Evolutionary conservation across 1,140 invertebrate genomes (phyloP), one percentile per base, ranked within the genome.

Genomic region (Drosophila pseudoananassae): DNA sequence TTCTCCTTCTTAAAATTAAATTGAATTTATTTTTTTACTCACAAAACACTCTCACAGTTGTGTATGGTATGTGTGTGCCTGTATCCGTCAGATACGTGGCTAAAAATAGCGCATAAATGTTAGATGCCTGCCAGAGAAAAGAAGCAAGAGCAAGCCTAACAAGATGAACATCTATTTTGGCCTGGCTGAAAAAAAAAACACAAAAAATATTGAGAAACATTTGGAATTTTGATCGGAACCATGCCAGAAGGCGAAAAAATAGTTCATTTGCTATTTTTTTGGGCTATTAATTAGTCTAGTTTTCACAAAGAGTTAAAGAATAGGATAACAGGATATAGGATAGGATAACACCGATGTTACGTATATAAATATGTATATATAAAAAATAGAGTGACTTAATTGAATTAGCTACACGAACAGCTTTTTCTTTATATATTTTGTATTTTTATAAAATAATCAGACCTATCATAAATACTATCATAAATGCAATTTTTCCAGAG

Each of bases 81-180:
- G 76, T 85, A 85, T 85, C 74, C 78, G 70, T 70, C 82, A 69
- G 69, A 80, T 74, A 76, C 66, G 52, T 14, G 15, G 5, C 83
- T 83, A 87, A 78, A 88, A 72, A 88, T 87, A 87, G 80, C 47
- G 10, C 78, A 73, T 72, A 76, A 81, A 79, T 81, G 57, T 69
- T 69, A 59, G 71, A 80, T 65, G 77, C 49, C 59, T 31, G 71
- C 71, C 60, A 65, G 66, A 56, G 40, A 52, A 33, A 58, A 60
- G 46, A 63, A 66, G 40, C 49, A 69, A 69, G 50, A 55, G 31
- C 73, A 63, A 53, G 76, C 55, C 76, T 73, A 80, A 85, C 80
- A 77, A 84, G 68, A 77, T 69, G 77, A 87, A 76, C 81, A 69
- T 87, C 81, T 84, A 84, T 84, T 84, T 84, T 77, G 61, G 84